phyloP scores from a whole-genome alignment of 2,113 vertebrate genomes.

The Noturus placidus region DNA sequence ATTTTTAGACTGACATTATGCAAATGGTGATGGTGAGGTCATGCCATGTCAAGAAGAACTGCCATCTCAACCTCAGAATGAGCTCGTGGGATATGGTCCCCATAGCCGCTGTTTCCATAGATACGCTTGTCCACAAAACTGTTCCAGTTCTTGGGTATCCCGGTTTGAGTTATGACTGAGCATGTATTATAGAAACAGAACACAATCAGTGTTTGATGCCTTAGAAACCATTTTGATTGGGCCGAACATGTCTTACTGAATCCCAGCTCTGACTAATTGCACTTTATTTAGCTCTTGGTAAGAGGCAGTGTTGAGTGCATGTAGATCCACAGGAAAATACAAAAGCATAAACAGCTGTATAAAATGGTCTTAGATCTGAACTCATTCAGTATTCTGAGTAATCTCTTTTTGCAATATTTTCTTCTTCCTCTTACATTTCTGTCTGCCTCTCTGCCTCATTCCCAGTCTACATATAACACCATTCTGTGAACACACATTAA shows the following conservation, averaged over 20 bases:
- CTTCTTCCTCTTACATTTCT: neutral
- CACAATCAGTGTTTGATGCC: conserved; percentile 30
- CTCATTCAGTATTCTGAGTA: conserved; percentile 19
- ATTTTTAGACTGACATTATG: conserved; percentile 50
- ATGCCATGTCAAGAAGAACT: conserved; percentile 45
- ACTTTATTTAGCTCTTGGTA: conserved; percentile 40
- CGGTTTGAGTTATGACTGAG: conserved; percentile 37
- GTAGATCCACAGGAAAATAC: neutral
- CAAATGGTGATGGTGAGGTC: conserved; percentile 50
- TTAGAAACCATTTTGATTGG: conserved; percentile 26
- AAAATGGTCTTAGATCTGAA: neutral
- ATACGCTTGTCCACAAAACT: conserved; percentile 36
- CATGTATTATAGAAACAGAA: conserved; percentile 39
- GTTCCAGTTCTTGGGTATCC: conserved; percentile 12
- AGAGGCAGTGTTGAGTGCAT: conserved; percentile 35
- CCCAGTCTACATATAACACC: conserved; percentile 18
- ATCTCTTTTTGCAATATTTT: neutral
- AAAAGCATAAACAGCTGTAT: conserved; percentile 1
- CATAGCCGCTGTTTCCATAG: conserved; percentile 40
- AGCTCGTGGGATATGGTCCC: conserved; percentile 34
- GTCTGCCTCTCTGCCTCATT: conserved; percentile 1
- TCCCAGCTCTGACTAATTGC: conserved; percentile 31
- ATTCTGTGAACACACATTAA: conserved; percentile 39
- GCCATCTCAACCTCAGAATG: conserved; percentile 44
- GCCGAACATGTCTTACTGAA: conserved; percentile 6